phyloP scores from a whole-genome alignment of 2,113 vertebrate genomes.

The Sceloporus undulatus region DNA sequence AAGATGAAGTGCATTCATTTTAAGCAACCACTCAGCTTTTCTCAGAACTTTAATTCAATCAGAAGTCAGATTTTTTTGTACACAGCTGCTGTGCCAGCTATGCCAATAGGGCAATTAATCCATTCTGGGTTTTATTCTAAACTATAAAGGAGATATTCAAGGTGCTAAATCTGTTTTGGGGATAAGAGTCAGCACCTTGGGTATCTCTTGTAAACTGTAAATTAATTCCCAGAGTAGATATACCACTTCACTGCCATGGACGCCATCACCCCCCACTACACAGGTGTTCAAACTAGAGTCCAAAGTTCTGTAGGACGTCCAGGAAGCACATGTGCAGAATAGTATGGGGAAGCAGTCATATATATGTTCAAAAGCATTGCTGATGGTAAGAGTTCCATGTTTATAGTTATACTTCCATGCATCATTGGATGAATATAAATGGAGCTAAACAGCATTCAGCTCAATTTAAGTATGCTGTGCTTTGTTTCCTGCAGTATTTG shows the following conservation, averaged over 20 bases:
- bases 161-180: no score
- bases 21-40: not conserved
- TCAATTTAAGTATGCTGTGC: slow-evolving; percentile 16
- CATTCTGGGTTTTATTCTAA: no score
- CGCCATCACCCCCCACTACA: no score
- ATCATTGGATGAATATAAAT: not conserved
- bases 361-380: not conserved
- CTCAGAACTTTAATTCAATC: not conserved
- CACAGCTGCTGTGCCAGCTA: not conserved
- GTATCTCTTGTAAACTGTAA: no score
- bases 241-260: no score
- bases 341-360: not conserved
- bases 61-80: not conserved
- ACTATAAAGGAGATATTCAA: no score
- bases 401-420: not conserved
- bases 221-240: no score
- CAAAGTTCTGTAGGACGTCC: not conserved
- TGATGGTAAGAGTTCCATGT: not conserved
- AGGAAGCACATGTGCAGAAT: not conserved
- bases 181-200: no score
- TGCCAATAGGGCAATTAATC: no score
- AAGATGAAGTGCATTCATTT: not conserved
- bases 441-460: not conserved
- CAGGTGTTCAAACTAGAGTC: not conserved
- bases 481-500: slow-evolving; percentile 14